Evolutionary conservation across 2,797 vertebrate species (phyloP), one percentile per base, ranked within the genome.

Genomic region (Prionace glauca): DNA sequence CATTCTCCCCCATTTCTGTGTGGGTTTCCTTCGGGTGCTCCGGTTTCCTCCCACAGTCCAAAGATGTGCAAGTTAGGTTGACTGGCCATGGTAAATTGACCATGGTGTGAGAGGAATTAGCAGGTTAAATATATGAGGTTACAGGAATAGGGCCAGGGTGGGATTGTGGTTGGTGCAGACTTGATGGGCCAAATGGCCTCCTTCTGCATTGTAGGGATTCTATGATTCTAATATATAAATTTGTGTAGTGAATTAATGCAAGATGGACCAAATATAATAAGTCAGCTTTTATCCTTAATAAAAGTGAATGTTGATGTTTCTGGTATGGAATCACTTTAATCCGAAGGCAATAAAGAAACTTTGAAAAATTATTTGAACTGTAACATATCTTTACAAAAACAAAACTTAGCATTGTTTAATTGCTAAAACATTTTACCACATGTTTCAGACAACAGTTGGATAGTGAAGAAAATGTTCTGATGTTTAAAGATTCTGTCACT

Each of bases 401-500:
- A 90, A 65, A 81, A 41, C 22, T 56, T 56, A 56, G 50, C 4
- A 3, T 56, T 56, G 50, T 56, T 60, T 88, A 29, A 41, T 50
- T 12, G 45, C 69, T 71, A 74, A 90, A 26, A 72, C 0, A 0
- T 22, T 36, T 74, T 41, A 60, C 14, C 14, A n/a, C 84, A 86
- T 90, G 2, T 32, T 41, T 71, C 87, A 92, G 0, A 36, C 12
- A 5, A 92, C 41, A 84, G 20, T 45, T 69, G 1, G 69, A 95
- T 71, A 94, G 72, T 87, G 95, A 95, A 95, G 81, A 79, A 96
- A 94, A 95, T 65, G 12, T 77, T 29, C 72, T 87, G 95, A 8
- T 1, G 90, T 69, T 16, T 62, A 29, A 90, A n/a, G n/a, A 24
- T 24, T 41, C n/a, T 36, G 11, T 67, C 22, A 95, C 96, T 96